phyloP scores from a whole-genome alignment of 2,113 vertebrate genomes.

The Burhinus oedicnemus region DNA sequence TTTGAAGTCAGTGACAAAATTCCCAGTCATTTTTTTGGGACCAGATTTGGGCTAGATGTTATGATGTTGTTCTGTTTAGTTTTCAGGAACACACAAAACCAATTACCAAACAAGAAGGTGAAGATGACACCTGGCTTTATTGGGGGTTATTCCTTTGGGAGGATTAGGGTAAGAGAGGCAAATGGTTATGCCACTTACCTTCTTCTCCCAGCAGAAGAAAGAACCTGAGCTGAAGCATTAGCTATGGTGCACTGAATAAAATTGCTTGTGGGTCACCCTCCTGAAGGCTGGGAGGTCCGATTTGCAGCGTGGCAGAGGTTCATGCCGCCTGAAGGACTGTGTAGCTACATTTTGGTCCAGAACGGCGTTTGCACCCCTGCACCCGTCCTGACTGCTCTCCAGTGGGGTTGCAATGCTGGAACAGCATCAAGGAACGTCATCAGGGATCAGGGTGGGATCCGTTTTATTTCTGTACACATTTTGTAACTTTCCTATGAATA shows the following conservation, averaged over 20 bases:
- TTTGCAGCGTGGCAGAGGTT: fast-evolving
- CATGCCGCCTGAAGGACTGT: background rate
- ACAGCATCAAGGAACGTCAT: background rate
- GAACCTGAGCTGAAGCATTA: background rate
- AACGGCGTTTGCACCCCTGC: background rate
- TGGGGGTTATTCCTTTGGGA: background rate
- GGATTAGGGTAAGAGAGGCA: background rate
- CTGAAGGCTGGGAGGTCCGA: background rate
- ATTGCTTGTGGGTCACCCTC: background rate
- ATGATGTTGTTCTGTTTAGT: background rate
- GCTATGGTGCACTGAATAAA: background rate
- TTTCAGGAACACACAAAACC: background rate
- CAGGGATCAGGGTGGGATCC: background rate
- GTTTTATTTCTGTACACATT: background rate
- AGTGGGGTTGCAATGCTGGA: too few species aligned
- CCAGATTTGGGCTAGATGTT: background rate
- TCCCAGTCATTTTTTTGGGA: background rate
- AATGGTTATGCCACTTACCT: background rate
- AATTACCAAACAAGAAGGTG: background rate
- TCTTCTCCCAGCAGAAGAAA: background rate
- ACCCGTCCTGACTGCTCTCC: too few species aligned
- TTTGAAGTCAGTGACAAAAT: background rate
- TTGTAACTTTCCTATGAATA: background rate
- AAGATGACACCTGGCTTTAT: background rate
- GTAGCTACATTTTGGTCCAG: background rate